Percentiles rank a stretch among this genome's conserved stretches.
Evolutionary conservation across 2,113 vertebrate species (phyloP).

Genomic region (Prinia subflava): DNA sequence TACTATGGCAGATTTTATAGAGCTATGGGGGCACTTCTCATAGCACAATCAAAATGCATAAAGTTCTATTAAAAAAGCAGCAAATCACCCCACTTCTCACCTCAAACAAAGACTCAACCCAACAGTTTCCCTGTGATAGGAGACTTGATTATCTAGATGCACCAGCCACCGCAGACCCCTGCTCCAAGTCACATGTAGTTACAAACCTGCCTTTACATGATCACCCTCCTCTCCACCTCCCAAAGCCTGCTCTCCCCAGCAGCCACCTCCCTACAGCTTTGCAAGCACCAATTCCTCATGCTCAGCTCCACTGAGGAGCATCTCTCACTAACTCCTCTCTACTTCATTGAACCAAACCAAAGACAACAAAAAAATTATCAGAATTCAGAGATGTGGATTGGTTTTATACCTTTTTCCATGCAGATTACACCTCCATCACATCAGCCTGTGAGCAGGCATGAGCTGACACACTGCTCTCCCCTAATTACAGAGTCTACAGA

Average conservation of each 20-base stretch:
- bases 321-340: not conserved
- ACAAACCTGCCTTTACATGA: not conserved
- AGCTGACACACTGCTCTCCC: not conserved
- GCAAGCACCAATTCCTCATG: not conserved
- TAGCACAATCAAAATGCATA: not conserved
- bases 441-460: not conserved
- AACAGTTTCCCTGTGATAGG: not conserved
- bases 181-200: not conserved
- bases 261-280: not conserved
- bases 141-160: not conserved
- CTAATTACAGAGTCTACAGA: not conserved
- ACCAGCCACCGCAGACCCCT: not conserved
- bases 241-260: not conserved
- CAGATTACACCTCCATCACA: not conserved
- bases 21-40: not conserved
- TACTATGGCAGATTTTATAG: not conserved
- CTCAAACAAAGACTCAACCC: not conserved
- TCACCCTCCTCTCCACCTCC: not conserved
- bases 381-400: not conserved
- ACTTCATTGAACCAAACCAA: not conserved
- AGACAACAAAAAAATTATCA: fast-evolving
- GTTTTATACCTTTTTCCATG: not conserved
- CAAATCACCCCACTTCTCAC: not conserved
- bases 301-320: not conserved
- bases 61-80: not conserved